Conservation (phyloP, 2,797 vertebrate genomes). For the Pseudochirops corinnae region DNA sequence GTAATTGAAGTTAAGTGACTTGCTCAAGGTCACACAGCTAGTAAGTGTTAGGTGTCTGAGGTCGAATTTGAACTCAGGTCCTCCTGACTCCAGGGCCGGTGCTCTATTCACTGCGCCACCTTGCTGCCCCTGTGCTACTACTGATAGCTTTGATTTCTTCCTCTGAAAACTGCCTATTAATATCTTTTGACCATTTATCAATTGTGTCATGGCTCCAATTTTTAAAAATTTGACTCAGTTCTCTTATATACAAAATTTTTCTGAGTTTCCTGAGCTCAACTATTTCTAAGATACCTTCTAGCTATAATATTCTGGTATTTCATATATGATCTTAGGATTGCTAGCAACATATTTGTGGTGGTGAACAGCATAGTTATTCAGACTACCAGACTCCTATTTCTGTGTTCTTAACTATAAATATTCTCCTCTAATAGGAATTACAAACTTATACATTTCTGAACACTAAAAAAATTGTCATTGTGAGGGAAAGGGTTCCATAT, state of each 20-base stretch:
- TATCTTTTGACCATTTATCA: no score
- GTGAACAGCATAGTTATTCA: background rate
- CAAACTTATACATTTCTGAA: background rate
- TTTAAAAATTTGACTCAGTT: background rate
- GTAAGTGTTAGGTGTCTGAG: no score
- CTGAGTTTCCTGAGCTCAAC: background rate
- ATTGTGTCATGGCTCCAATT: background rate
- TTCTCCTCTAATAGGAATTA: background rate
- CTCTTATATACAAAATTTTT: background rate
- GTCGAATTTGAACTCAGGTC: no score
- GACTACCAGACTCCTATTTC: background rate
- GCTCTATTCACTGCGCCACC: no score
- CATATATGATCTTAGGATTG: background rate
- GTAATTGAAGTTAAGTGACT: no score
- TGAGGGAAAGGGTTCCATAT: background rate
- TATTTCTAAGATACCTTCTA: background rate
- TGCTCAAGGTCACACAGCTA: no score
- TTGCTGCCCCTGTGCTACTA: no score
- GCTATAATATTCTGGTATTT: background rate
- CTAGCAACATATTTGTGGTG: background rate
- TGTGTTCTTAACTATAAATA: background rate
- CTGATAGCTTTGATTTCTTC: no score
- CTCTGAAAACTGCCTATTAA: no score
- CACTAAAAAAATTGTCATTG: background rate
- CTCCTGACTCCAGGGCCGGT: no score